Conservation (phyloP, 2,113 vertebrate genomes). For the Baryphthengus martii region DNA sequence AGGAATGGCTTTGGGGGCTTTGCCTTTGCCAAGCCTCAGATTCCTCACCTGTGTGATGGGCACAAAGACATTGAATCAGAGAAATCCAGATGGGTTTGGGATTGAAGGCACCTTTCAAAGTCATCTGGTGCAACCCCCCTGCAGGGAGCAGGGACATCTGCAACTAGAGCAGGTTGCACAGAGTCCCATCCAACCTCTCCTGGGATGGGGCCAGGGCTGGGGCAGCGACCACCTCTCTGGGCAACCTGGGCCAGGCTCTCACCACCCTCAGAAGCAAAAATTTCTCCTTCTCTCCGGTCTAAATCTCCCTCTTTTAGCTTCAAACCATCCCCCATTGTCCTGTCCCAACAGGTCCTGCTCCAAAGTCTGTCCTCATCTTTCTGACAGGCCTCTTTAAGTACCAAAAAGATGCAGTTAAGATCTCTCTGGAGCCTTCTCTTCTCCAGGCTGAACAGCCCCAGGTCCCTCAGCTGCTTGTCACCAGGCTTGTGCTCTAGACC, state of each 20-base stretch:
- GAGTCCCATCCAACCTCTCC: background rate
- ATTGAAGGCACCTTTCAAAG: background rate
- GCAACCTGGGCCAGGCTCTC: background rate
- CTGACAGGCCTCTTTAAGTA: background rate
- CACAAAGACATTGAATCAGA: background rate
- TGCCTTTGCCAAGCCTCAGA: background rate
- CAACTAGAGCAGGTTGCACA: background rate
- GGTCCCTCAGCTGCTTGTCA: background rate
- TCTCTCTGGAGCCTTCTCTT: background rate
- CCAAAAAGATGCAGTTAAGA: background rate
- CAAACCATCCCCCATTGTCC: background rate
- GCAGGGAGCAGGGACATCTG: background rate
- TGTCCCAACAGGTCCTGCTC: background rate
- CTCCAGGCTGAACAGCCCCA: background rate
- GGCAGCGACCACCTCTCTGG: background rate
- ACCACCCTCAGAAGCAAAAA: background rate
- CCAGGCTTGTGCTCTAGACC: background rate
- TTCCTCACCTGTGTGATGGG: background rate
- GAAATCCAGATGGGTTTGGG: background rate
- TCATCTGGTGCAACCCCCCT: background rate
- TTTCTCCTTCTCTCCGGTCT: background rate
- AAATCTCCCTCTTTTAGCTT: background rate
- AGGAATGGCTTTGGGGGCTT: fast-evolving
- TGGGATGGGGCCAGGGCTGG: background rate
- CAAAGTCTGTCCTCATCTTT: background rate